phyloP scores from a whole-genome alignment of 2,797 vertebrate genomes.

The Rachycentron canadum region DNA sequence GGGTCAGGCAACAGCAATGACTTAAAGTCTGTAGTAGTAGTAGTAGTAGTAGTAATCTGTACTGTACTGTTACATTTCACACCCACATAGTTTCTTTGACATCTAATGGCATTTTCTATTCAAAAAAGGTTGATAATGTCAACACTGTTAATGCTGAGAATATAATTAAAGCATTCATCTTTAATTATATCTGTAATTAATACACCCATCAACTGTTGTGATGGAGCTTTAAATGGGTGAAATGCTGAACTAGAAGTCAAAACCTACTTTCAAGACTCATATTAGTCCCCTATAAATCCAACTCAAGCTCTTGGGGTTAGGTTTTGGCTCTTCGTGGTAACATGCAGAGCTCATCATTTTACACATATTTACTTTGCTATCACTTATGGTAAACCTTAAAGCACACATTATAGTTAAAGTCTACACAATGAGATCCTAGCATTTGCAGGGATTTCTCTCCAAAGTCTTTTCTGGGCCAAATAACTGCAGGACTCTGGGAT shows the following conservation, averaged over 20 bases:
- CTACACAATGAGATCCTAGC: constrained; percentile 11
- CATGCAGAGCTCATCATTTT: constrained; percentile 20
- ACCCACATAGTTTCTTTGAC: background rate
- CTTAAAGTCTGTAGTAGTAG: background rate
- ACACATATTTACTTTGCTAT: constrained; percentile 2
- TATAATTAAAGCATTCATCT: background rate
- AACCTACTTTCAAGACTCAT: background rate
- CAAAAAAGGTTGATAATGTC: background rate
- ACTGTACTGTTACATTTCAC: background rate
- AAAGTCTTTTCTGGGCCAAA: constrained; percentile 21
- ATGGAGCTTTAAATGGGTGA: background rate
- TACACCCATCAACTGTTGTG: background rate
- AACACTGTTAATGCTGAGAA: background rate
- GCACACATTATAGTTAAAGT: constrained; percentile 7
- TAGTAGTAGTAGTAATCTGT: constrained; percentile 1
- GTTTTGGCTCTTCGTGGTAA: background rate
- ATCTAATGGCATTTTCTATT: background rate
- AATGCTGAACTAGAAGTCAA: background rate
- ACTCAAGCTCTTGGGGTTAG: background rate
- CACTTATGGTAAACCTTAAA: constrained; percentile 25
- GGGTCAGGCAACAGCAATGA: background rate
- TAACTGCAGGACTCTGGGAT: background rate
- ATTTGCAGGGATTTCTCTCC: constrained; percentile 12
- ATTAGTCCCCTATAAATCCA: constrained; percentile 13
- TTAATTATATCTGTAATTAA: background rate